Evolutionary conservation across 2,113 vertebrate species (phyloP), one percentile per base, ranked within the genome.

Genomic region (Macaca mulatta): DNA sequence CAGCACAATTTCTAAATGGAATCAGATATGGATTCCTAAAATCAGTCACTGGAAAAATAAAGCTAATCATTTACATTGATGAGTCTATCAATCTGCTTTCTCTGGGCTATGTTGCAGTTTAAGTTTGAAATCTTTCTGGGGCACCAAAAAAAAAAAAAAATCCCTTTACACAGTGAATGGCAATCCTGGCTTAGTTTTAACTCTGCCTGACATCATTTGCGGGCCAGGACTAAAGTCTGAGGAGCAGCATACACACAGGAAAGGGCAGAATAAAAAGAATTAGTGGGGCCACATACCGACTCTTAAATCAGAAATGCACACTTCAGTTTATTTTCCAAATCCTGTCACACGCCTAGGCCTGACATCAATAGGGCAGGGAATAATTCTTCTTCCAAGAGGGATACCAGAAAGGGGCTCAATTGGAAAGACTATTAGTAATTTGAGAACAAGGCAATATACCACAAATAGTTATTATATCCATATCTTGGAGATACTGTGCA

Each of bases 391-490:
- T 88, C 25, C 52, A 38, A n/a, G 50, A 94, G 35, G 1, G 16
- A 3, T 30, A 6, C 17, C 18, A 7, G 8, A 93, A 43, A 35
- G 0, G 0, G 4, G 0, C 1, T 10, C 1, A 2, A 23, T 30
- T n/a, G 64, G 12, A 70, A 80, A 84, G 35, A 69, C 8, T 45
- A 61, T 64, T 90, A 48, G 4, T 64, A 64, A 72, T 45, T 85
- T 64, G 12, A 22, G n/a, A 52, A 30, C 25, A 83, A 18, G n/a
- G 12, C 11, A 27, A 13, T 75, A 32, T 48, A 67, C 3, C 13
- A 40, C 6, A 16, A 11, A 20, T 17, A 70, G 1, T 52, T 8
- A 16, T 55, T 22, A 35, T 22, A 77, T 27, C 25, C 1, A 8
- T 32, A 48, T 27, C 7, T 45, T 77, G 74, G 20, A 8, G 27